phyloP scores from a whole-genome alignment of 1,140 invertebrate genomes.

The Papilio glaucus region DNA sequence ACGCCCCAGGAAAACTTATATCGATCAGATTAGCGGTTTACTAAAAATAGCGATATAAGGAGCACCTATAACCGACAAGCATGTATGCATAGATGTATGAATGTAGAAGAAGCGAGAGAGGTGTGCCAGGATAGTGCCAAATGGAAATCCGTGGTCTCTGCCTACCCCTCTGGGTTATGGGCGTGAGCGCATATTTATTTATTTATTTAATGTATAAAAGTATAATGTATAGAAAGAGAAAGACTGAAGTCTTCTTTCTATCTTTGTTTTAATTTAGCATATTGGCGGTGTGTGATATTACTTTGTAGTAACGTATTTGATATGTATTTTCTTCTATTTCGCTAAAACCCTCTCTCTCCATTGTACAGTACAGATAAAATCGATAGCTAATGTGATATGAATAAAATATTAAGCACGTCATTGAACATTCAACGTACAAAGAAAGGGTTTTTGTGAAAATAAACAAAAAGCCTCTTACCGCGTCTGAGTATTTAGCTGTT shows the following conservation, averaged over 20 bases:
- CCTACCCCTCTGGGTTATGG: too few species aligned
- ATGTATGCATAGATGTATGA: too few species aligned
- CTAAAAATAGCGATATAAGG: too few species aligned
- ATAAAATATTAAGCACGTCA: constrained; percentile 35
- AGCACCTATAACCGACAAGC: too few species aligned
- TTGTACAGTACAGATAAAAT: constrained; percentile 14
- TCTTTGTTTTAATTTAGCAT: neutral
- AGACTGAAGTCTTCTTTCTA: neutral
- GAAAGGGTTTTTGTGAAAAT: constrained; percentile 29
- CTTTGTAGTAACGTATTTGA: constrained; percentile 11
- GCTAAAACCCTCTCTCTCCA: constrained; percentile 8
- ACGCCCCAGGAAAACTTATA: too few species aligned
- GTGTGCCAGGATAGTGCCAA: too few species aligned
- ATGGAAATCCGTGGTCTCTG: too few species aligned
- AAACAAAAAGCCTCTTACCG: constrained; percentile 32
- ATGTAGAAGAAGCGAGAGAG: too few species aligned
- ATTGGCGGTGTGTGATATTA: neutral
- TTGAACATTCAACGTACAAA: constrained; percentile 29
- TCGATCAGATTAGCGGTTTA: too few species aligned
- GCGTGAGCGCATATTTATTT: too few species aligned
- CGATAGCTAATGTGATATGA: constrained; percentile 33
- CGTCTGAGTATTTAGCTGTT: constrained; percentile 30
- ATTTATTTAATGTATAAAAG: neutral
- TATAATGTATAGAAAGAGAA: neutral
- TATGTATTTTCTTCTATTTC: constrained; percentile 5